phyloP scores from a whole-genome alignment of 2,113 vertebrate genomes.

The Dipodomys ordii region DNA sequence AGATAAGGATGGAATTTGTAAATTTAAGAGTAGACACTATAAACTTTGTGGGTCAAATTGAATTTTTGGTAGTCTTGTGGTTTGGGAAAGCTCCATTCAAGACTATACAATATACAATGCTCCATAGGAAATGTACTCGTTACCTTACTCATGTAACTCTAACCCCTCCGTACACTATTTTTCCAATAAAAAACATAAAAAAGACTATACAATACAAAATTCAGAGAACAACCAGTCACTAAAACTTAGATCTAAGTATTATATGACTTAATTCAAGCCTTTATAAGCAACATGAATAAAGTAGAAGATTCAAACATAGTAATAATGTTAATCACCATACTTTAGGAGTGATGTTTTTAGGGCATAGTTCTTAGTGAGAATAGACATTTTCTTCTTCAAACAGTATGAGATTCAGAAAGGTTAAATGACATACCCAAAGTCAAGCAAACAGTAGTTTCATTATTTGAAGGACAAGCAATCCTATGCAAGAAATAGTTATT shows the following conservation, averaged over 20 bases:
- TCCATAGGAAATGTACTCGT: too few species aligned
- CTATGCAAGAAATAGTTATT: constrained; percentile 29
- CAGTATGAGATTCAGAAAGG: background rate
- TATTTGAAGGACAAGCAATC: constrained; percentile 32
- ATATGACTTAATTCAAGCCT: background rate
- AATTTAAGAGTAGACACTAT: background rate
- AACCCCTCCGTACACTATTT: too few species aligned
- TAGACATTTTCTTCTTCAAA: constrained; percentile 5
- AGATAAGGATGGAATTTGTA: constrained; percentile 24
- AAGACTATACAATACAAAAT: background rate
- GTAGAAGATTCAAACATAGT: background rate
- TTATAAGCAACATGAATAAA: background rate
- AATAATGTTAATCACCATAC: background rate
- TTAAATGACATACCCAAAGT: constrained; percentile 17
- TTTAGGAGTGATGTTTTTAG: background rate
- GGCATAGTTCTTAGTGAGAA: background rate
- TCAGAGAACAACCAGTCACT: background rate
- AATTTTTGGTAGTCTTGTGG: background rate
- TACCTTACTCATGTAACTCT: too few species aligned
- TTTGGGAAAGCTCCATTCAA: constrained; percentile 30
- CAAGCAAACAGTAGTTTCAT: constrained; percentile 13
- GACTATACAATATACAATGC: background rate
- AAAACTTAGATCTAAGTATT: background rate
- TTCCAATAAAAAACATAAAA: too few species aligned
- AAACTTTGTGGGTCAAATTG: constrained; percentile 42